Percentiles rank a stretch among this genome's conserved stretches.
These are phyloP conservation scores for Drosophila serrata DNA, from an alignment of 1,140 invertebrate genomes.

Conservation along the genomic window DNA sequence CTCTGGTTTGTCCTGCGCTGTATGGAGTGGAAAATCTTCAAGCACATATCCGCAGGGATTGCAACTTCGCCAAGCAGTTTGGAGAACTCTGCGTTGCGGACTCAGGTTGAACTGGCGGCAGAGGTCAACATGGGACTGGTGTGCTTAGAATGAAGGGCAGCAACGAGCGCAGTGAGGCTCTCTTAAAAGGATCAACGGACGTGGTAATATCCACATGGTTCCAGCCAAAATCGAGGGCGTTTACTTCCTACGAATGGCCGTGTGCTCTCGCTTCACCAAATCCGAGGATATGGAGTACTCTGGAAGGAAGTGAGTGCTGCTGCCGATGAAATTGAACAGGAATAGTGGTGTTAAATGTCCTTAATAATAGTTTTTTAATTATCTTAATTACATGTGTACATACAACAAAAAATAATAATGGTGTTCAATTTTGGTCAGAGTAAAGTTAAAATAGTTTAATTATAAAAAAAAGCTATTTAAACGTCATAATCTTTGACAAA, in stretches of 20 bases:
- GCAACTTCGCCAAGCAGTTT: slow-evolving; percentile 93
- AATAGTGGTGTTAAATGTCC: slow-evolving; percentile 21
- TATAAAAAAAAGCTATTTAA: not conserved
- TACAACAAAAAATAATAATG: not conserved
- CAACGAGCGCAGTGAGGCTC: slow-evolving; percentile 93
- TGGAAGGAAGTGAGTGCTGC: slow-evolving; percentile 94
- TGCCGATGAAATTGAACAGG: slow-evolving; percentile 88
- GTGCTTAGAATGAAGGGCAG: slow-evolving; percentile 96
- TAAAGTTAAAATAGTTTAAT: too few species aligned
- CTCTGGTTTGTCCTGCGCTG: slow-evolving; percentile 94
- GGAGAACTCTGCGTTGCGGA: slow-evolving; percentile 90
- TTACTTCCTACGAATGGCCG: slow-evolving; percentile 95
- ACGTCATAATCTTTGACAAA: too few species aligned
- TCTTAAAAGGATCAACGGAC: slow-evolving; percentile 96
- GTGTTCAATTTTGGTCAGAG: too few species aligned
- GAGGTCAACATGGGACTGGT: slow-evolving; percentile 96
- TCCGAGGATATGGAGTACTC: slow-evolving; percentile 93
- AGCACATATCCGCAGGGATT: slow-evolving; percentile 93
- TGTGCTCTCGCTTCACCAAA: slow-evolving; percentile 95
- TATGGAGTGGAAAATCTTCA: slow-evolving; percentile 96
- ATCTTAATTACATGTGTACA: not conserved
- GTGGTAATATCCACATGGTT: slow-evolving; percentile 97
- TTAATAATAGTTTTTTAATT: not conserved
- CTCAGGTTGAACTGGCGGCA: slow-evolving; percentile 94
- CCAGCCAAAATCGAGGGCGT: slow-evolving; percentile 94